phyloP scores from a whole-genome alignment of 2,797 vertebrate species.

The Ctenopoma multispine region DNA sequence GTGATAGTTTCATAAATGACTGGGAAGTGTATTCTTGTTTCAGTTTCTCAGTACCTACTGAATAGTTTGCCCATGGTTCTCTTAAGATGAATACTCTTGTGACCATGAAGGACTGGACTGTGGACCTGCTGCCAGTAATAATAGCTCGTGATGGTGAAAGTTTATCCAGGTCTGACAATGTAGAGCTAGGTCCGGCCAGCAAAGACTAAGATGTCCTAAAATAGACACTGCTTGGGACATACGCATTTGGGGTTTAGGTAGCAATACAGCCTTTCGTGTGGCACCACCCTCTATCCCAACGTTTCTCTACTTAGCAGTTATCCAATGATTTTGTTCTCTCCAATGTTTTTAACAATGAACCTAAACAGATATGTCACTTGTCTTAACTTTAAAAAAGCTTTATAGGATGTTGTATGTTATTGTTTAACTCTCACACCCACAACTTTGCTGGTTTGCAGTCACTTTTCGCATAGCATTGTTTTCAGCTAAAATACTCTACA shows the following conservation, averaged over 20 bases:
- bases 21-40: background rate
- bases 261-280: background rate
- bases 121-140: background rate
- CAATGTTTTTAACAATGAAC: background rate
- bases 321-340: too few species aligned
- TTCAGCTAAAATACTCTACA: background rate
- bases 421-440: background rate
- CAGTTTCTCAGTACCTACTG: background rate
- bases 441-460: too few species aligned
- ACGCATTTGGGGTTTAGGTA: background rate
- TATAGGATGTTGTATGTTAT: background rate
- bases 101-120: background rate
- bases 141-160: background rate
- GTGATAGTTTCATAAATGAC: background rate
- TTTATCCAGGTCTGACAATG: background rate
- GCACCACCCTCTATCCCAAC: background rate
- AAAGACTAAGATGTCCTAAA: background rate
- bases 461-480: background rate
- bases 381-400: background rate
- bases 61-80: background rate
- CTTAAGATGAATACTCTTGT: background rate
- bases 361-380: background rate
- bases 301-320: too few species aligned
- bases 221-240: background rate
- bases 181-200: background rate